A percentile compares a stretch with the other conserved stretches of the same genome.
These are phyloP conservation scores for Telmatherina bonti DNA, from an alignment of 2,797 vertebrate genomes.

Conservation along the genomic window DNA sequence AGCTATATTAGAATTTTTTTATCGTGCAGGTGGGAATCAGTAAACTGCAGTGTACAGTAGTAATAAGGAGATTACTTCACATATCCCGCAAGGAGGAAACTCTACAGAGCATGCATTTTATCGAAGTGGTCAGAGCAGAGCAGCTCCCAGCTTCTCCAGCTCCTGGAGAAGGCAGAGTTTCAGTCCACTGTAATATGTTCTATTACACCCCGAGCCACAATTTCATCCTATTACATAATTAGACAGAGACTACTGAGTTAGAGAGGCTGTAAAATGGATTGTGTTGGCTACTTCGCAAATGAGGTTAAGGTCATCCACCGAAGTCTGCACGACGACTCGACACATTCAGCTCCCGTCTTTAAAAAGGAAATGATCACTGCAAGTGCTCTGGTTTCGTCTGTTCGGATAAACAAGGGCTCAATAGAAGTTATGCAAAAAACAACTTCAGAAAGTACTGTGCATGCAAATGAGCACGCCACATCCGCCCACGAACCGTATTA, in stretches of 20 bases:
- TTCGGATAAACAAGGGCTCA: slow-evolving; percentile 46
- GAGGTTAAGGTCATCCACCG: slow-evolving; percentile 55
- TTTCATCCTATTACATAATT: slow-evolving; percentile 69
- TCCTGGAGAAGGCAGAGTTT: slow-evolving; percentile 43
- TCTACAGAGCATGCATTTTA: slow-evolving; percentile 37
- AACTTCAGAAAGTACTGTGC: slow-evolving; percentile 42
- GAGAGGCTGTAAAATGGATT: slow-evolving; percentile 57
- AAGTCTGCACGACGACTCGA: slow-evolving; percentile 38
- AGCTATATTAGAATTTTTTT: slow-evolving; percentile 42
- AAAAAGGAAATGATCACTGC: slow-evolving; percentile 38
- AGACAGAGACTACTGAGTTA: slow-evolving; percentile 58
- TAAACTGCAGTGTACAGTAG: slow-evolving; percentile 46
- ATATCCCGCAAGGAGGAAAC: slow-evolving; percentile 38
- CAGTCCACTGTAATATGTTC: slow-evolving; percentile 58
- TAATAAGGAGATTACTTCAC: slow-evolving; percentile 59
- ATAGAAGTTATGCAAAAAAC: slow-evolving; percentile 47
- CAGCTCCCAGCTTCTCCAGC: slow-evolving; percentile 42
- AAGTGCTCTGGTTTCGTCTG: slow-evolving; percentile 32
- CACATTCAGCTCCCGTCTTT: slow-evolving; percentile 43
- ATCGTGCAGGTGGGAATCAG: slow-evolving; percentile 44
- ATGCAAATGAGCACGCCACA: slow-evolving; percentile 57
- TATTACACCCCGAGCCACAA: slow-evolving; percentile 65
- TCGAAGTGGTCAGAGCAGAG: slow-evolving; percentile 42
- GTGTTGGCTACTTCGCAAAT: slow-evolving; percentile 60
- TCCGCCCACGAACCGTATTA: slow-evolving; percentile 59